Percentiles rank a stretch among this genome's conserved stretches.
Evolutionary conservation across 2,113 vertebrate genomes (phyloP).

Genomic region (Eulemur macaco): DNA sequence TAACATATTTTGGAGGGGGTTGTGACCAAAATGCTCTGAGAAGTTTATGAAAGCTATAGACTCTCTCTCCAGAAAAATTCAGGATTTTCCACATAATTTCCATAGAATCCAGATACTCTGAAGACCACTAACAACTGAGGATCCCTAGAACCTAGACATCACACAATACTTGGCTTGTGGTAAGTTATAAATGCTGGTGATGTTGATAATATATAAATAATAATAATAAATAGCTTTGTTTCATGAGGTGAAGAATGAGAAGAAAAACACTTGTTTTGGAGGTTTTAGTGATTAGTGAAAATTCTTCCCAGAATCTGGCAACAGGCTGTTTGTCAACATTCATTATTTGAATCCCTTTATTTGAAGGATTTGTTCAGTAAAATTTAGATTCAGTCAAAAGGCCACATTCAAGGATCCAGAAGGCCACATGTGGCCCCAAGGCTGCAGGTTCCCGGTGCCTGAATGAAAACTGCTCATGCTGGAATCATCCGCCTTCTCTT

Average conservation of each 20-base stretch:
- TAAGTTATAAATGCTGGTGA: neutral
- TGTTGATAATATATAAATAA: neutral
- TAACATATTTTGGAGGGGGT: neutral
- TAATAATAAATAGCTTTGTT: neutral
- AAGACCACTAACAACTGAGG: neutral
- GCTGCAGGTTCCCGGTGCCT: no score
- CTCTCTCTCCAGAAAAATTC: neutral
- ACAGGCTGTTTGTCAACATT: neutral
- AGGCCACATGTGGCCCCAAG: no score
- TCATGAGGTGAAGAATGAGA: neutral
- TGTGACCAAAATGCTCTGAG: neutral
- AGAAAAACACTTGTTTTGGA: neutral
- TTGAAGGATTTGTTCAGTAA: no score
- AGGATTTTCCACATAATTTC: neutral
- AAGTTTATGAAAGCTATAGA: neutral
- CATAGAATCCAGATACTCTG: neutral
- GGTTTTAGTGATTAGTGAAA: neutral
- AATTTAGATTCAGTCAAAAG: no score
- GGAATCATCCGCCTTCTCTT: neutral
- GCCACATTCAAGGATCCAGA: no score
- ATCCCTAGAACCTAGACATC: neutral
- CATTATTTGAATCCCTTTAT: neutral
- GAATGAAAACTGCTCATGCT: neutral
- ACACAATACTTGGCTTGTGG: neutral
- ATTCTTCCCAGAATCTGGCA: neutral